A percentile compares a stretch with the other conserved stretches of the same genome.
Evolutionary conservation across 2,888 invertebrate genomes (phyloP).

Genomic region (Drosophila falleni): DNA sequence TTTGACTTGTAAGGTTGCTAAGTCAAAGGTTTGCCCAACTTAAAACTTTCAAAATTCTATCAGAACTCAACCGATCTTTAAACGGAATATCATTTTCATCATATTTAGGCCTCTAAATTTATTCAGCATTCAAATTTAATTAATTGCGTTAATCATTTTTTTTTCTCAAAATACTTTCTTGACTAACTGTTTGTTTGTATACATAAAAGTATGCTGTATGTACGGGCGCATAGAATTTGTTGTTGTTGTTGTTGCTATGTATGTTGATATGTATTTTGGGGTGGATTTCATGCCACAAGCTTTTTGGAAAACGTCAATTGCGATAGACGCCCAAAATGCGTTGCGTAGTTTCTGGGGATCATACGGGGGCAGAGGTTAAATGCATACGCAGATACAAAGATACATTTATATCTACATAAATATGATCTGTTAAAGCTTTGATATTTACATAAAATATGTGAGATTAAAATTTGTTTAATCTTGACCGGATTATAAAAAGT

Average conservation of each 20-base stretch:
- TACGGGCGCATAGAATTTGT: slow-evolving; percentile 55
- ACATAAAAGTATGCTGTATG: slow-evolving; percentile 15
- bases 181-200: neutral
- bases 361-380: slow-evolving; percentile 2
- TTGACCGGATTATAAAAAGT: slow-evolving; percentile 6
- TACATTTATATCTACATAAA: neutral
- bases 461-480: slow-evolving; percentile 1
- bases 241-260: slow-evolving; percentile 31
- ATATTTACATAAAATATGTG: slow-evolving; percentile 1
- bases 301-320: slow-evolving; percentile 59
- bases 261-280: slow-evolving; percentile 45
- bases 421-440: slow-evolving; percentile 4
- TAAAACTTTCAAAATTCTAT: too few relatives aligned
- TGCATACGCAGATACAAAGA: slow-evolving; percentile 1
- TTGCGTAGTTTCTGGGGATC: slow-evolving; percentile 48
- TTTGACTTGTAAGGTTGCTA: too few relatives aligned
- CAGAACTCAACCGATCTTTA: too few relatives aligned
- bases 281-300: slow-evolving; percentile 61
- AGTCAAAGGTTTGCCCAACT: too few relatives aligned
- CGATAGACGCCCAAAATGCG: slow-evolving; percentile 36
- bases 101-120: too few relatives aligned
- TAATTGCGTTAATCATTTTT: too few relatives aligned
- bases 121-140: too few relatives aligned
- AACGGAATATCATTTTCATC: neutral
- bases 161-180: too few relatives aligned